These are phyloP conservation scores for Apodemus speciosus DNA, from an alignment of 2,113 vertebrate genomes.

Conservation along the genomic window DNA sequence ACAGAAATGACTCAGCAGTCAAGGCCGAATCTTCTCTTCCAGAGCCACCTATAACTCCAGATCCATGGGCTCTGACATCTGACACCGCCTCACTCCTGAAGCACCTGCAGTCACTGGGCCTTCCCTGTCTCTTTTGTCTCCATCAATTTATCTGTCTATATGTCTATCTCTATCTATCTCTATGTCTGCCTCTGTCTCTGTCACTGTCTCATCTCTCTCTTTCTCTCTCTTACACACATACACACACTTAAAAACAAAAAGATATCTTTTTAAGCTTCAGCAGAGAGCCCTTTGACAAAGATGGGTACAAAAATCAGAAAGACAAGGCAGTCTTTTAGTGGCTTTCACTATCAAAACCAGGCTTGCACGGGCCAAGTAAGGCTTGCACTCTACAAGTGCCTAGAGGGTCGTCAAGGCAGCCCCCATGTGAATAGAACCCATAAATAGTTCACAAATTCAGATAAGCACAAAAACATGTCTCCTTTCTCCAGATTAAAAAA, in stretches of 20 bases:
- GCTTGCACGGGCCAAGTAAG: neutral
- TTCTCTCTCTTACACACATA: neutral
- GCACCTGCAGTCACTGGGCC: neutral
- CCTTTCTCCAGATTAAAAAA: neutral
- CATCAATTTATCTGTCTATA: too few relatives aligned
- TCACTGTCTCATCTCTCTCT: too few relatives aligned
- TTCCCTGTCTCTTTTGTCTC: too few relatives aligned
- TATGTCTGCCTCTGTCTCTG: too few relatives aligned
- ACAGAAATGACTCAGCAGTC: neutral
- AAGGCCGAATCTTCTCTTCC: neutral
- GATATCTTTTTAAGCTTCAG: neutral
- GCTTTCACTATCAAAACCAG: neutral
- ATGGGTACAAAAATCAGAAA: neutral
- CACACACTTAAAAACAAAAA: neutral
- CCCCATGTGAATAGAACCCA: neutral
- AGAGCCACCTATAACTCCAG: neutral
- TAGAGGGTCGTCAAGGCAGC: neutral
- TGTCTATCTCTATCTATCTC: too few relatives aligned
- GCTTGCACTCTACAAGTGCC: neutral
- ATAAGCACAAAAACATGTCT: conserved; percentile 16
- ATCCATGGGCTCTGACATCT: neutral
- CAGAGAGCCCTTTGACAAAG: neutral
- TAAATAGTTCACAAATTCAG: conserved; percentile 36
- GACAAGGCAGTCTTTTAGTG: neutral
- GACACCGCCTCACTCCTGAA: neutral